phyloP scores from a whole-genome alignment of 1,140 invertebrate species.

The Caenorhabditis remanei region DNA sequence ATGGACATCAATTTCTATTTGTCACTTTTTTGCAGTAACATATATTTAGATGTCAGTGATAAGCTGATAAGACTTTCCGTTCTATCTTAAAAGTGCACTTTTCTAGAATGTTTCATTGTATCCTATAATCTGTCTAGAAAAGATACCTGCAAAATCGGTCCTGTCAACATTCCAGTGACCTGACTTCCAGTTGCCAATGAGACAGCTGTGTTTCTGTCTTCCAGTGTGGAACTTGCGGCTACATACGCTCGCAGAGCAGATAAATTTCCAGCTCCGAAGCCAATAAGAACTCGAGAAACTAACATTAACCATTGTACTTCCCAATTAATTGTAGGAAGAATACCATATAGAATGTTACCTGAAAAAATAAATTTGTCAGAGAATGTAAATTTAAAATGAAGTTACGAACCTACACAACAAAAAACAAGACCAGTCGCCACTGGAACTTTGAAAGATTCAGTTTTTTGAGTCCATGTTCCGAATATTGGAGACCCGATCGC shows the following conservation, averaged over 20 bases:
- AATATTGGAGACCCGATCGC: conserved; percentile 54
- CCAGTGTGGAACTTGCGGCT: conserved; percentile 21
- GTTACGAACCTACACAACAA: not conserved
- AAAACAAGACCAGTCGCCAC: conserved; percentile 30
- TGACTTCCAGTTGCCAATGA: conserved; percentile 53
- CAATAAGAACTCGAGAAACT: conserved; percentile 48
- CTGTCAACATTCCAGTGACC: conserved; percentile 55
- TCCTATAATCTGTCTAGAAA: too few relatives aligned
- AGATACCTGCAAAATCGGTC: conserved; percentile 45
- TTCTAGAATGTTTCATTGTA: not conserved
- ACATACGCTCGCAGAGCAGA: conserved; percentile 57
- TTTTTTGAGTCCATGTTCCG: conserved; percentile 61
- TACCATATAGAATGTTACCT: conserved; percentile 59
- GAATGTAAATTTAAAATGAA: conserved; percentile 2
- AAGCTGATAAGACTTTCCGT: too few relatives aligned
- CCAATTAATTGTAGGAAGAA: conserved; percentile 51
- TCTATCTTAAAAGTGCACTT: too few relatives aligned
- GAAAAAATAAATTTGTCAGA: not conserved
- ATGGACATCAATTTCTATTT: too few relatives aligned
- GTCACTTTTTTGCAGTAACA: too few relatives aligned
- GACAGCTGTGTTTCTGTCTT: conserved; percentile 58
- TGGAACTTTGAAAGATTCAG: conserved; percentile 50
- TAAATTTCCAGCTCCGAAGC: conserved; percentile 60
- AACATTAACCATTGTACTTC: conserved; percentile 60
- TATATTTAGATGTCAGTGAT: too few relatives aligned